phyloP scores from a whole-genome alignment of 2,888 invertebrate species.

The Meteorus cinctellus region DNA sequence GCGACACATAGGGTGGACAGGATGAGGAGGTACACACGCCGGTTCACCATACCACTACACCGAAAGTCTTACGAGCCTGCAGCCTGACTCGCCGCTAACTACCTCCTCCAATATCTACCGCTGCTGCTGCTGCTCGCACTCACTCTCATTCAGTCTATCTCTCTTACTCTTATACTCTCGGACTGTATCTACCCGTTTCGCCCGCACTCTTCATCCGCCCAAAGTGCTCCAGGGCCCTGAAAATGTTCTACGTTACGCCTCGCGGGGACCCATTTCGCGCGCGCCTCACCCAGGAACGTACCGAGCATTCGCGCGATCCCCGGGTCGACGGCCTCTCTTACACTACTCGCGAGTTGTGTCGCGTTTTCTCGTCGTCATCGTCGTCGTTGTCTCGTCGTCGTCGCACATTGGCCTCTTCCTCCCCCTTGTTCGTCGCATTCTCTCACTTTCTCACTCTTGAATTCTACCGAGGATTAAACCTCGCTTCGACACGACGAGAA shows the following conservation, averaged over 20 bases:
- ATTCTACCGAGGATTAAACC: constrained; percentile 39
- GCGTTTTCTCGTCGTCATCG: constrained; percentile 27
- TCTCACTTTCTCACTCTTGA: background rate
- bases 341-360: constrained; percentile 12
- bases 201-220: constrained; percentile 52
- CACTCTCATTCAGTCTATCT: background rate
- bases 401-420: constrained; percentile 24
- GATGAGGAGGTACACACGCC: constrained; percentile 47
- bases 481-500: background rate
- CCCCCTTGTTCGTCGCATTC: too few relatives aligned
- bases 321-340: constrained; percentile 53
- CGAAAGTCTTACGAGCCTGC: constrained; percentile 68
- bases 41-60: constrained; percentile 62
- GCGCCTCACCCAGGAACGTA: constrained; percentile 52
- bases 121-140: constrained; percentile 12
- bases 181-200: background rate
- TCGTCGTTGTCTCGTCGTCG: background rate
- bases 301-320: constrained; percentile 48
- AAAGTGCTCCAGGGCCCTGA: constrained; percentile 66
- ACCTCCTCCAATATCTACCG: constrained; percentile 63
- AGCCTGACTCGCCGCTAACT: constrained; percentile 62
- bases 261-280: constrained; percentile 71
- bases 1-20: constrained; percentile 50
- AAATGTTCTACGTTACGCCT: constrained; percentile 70
- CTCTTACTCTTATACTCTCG: background rate